phyloP scores from a whole-genome alignment of 2,113 vertebrate genomes.

The Pseudorhombus dupliciocellatus region DNA sequence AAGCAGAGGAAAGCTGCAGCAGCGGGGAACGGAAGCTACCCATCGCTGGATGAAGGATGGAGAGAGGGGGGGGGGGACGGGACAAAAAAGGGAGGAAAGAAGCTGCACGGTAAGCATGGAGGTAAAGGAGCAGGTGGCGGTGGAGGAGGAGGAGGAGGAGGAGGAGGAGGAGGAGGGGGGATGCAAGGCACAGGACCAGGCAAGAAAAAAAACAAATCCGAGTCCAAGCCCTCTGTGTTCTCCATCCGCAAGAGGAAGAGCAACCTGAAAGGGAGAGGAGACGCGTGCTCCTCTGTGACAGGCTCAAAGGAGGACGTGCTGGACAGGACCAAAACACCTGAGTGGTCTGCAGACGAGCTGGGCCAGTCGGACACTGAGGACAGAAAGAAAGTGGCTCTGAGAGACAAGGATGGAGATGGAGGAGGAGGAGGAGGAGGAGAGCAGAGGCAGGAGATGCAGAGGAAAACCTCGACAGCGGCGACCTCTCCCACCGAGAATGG shows the following conservation, averaged over 20 bases:
- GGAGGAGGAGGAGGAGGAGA: not conserved
- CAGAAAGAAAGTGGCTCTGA: conserved; percentile 56
- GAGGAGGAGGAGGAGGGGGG: conserved; percentile 68
- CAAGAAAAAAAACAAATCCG: conserved; percentile 90
- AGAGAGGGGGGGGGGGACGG: conserved; percentile 85
- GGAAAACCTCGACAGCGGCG: conserved; percentile 25
- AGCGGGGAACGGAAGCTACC: conserved; percentile 81
- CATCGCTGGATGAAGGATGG: conserved; percentile 82
- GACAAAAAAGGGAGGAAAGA: conserved; percentile 90
- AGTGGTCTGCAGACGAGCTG: conserved; percentile 91
- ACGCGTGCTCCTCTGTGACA: conserved; percentile 72
- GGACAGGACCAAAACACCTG: conserved; percentile 90
- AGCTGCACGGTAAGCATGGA: conserved; percentile 83
- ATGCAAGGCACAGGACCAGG: conserved; percentile 64
- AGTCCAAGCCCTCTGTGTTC: conserved; percentile 91
- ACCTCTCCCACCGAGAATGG: conserved; percentile 65
- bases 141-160: conserved; percentile 70
- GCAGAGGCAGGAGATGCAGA: conserved; percentile 13
- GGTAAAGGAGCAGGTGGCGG: conserved; percentile 77
- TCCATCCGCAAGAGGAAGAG: conserved; percentile 93
- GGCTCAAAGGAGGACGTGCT: conserved; percentile 91
- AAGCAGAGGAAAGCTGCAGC: conserved; percentile 86
- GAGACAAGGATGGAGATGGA: conserved; percentile 1
- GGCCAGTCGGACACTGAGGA: conserved; percentile 88
- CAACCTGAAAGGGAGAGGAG: conserved; percentile 84